Conservation (phyloP, 2,113 vertebrate genomes). For the Syngnathus floridae region DNA sequence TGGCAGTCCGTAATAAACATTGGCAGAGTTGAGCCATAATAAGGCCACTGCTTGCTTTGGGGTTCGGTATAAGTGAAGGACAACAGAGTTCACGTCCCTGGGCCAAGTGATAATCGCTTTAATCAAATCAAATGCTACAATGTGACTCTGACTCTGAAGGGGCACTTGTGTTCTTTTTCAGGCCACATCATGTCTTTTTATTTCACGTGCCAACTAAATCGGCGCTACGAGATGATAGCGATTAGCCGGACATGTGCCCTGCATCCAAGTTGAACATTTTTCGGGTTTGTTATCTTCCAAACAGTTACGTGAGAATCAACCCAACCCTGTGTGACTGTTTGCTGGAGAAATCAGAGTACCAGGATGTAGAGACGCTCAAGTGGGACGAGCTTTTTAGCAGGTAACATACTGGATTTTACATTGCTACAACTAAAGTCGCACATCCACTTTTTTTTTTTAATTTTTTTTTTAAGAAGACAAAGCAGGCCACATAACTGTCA, state of each 20-base stretch:
- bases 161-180: slow-evolving; percentile 14
- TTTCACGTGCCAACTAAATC: slow-evolving; percentile 7
- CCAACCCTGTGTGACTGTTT: slow-evolving; percentile 87
- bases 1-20: not conserved
- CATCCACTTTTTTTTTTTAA: no score
- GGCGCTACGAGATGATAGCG: not conserved
- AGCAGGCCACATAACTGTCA: no score
- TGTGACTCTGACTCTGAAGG: slow-evolving; percentile 23
- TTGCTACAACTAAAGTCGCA: no score
- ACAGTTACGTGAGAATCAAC: slow-evolving; percentile 83
- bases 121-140: slow-evolving; percentile 27
- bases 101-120: slow-evolving; percentile 18
- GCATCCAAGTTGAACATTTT: not conserved
- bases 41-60: not conserved
- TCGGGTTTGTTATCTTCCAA: not conserved
- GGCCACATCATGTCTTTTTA: not conserved
- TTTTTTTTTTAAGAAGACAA: no score
- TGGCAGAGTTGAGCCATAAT: not conserved
- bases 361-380: slow-evolving; percentile 74
- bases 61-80: not conserved
- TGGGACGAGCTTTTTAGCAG: slow-evolving; percentile 91
- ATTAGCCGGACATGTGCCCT: not conserved
- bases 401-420: slow-evolving; percentile 53
- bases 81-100: not conserved
- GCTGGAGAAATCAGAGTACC: slow-evolving; percentile 84